Conservation (phyloP, 92 coral and sea anemone species). For the Montipora capitata region DNA sequence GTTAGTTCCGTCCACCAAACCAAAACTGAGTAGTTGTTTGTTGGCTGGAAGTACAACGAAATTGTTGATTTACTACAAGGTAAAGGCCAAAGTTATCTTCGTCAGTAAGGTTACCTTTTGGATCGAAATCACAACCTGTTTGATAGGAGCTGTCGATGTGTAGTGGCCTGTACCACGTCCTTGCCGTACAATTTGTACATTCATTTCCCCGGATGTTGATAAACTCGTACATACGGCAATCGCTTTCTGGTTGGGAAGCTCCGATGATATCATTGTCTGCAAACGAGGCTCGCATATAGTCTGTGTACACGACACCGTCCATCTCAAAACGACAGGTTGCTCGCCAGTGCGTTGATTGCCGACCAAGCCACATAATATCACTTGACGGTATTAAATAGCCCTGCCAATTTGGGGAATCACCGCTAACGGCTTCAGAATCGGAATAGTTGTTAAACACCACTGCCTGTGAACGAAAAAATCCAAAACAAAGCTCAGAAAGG, state of each 20-base stretch:
- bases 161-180: not conserved
- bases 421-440: not conserved
- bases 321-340: constrained; percentile 6
- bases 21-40: constrained; percentile 10
- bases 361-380: constrained; percentile 1
- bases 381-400: not conserved
- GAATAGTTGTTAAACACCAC: not conserved
- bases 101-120: not conserved
- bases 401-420: constrained; percentile 43
- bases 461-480: not conserved
- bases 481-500: not conserved
- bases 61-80: not conserved
- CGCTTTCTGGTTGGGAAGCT: not conserved
- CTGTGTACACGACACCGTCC: not conserved
- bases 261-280: not conserved
- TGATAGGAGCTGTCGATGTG: not conserved
- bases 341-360: constrained; percentile 18
- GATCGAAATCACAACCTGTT: not conserved
- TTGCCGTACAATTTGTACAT: not conserved
- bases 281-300: constrained; percentile 13
- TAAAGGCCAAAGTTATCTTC: constrained; percentile 18
- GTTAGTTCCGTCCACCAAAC: not conserved
- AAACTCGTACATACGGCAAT: not conserved
- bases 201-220: constrained; percentile 5
- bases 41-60: not conserved